A percentile compares a stretch with the other conserved stretches of the same genome.
Conservation (phyloP, 2,888 invertebrate genomes). For the Melinopterus prodromus region DNA sequence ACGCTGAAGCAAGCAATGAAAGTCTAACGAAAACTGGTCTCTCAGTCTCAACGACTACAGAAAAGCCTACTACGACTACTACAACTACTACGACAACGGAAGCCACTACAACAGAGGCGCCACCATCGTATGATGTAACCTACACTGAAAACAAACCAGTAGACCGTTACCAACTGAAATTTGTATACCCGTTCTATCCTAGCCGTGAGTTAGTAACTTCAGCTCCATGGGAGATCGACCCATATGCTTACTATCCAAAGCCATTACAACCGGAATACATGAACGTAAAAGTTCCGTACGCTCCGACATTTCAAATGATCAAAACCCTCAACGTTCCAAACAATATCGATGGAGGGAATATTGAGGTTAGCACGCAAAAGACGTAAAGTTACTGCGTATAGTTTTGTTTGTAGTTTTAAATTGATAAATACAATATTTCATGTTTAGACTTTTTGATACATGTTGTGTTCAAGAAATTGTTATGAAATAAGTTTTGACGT, state of each 20-base stretch:
- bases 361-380: background rate
- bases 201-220: slow-evolving; percentile 43
- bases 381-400: background rate
- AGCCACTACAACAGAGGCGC: slow-evolving; percentile 35
- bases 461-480: background rate
- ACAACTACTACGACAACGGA: slow-evolving; percentile 43
- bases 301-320: slow-evolving; percentile 55
- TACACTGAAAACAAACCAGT: slow-evolving; percentile 28
- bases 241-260: slow-evolving; percentile 55
- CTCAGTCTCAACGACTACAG: slow-evolving; percentile 31
- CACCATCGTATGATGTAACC: slow-evolving; percentile 34
- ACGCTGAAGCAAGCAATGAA: slow-evolving; percentile 31
- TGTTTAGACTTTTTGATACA: background rate
- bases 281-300: slow-evolving; percentile 53
- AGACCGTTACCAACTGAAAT: slow-evolving; percentile 50
- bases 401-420: background rate
- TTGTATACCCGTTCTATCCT: slow-evolving; percentile 55
- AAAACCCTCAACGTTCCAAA: slow-evolving; percentile 47
- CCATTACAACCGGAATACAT: slow-evolving; percentile 51
- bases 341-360: slow-evolving; percentile 11
- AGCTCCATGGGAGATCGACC: slow-evolving; percentile 53
- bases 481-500: background rate
- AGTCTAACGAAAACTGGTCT: slow-evolving; percentile 34
- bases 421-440: background rate
- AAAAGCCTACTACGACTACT: slow-evolving; percentile 40